Base-by-base conservation (phyloP, 2,113 vertebrate genomes). In the Microtus ochrogaster region DNA sequence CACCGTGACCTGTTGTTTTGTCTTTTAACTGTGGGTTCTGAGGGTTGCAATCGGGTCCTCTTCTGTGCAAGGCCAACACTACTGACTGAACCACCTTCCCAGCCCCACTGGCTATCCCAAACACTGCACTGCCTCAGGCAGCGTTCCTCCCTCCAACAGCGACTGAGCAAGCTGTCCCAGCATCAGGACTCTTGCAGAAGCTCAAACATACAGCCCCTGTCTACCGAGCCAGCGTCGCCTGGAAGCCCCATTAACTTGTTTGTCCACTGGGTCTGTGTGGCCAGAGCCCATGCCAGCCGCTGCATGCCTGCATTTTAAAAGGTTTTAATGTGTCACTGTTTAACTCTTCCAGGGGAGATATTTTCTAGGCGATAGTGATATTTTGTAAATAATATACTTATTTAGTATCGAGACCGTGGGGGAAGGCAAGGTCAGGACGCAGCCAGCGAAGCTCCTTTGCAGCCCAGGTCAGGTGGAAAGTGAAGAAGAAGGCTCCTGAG, bases 311-410 rank as follows among this genome's bases (percentile, higher is more conserved):
- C 97, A 97, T 98, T 97, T 98, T 96, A 97, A 97, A 97, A 96
- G 82, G 94, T 91, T 97, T 98, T 98, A 98, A 98, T 98, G 95
- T 84, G 95, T 98, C 98, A 98, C 97, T 87, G 76, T 98, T 98
- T 98, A 97, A 98, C 98, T 98, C 97, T 91, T 93, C 96, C 83
- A 95, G 72, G 97, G 96, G 81, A 98, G 97, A 95, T 97, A 92
- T 97, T 96, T 97, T 92, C 92, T 21, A 11, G 65, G 96, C 0
- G 10, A 94, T 93, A 90, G 70, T 72, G 89, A 83, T 98, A 97
- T 95, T 98, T 98, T 96, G 96, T 98, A 98, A 98, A 98, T 96
- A 98, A 93, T 92, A 61, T 39, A 68, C 96, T 93, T 90, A 66
- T 72, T 88, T 72, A 90, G 58, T 88, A 47, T 82, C 68, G 92